Conservation (phyloP, 2,888 invertebrate genomes). For the Rhopalosiphum nymphaeae region DNA sequence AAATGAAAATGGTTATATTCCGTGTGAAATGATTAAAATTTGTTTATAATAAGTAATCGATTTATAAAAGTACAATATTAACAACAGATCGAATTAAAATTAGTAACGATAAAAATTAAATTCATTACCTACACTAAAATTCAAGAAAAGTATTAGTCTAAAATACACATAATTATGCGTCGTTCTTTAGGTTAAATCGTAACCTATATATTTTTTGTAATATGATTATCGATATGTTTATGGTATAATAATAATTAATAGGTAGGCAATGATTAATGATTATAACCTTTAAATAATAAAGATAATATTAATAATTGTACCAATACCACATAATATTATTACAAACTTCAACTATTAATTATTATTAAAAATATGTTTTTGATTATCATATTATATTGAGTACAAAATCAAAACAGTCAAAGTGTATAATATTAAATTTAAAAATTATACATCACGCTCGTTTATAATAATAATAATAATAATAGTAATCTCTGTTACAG, state of each 20-base stretch:
- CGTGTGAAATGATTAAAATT: not conserved
- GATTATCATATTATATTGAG: not conserved
- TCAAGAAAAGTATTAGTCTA: not conserved
- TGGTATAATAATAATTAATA: not conserved
- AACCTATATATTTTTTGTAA: not conserved
- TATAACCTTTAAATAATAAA: not conserved
- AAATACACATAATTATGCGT: not conserved
- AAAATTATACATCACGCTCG: not conserved
- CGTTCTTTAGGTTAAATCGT: not conserved
- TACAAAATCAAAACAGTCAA: not conserved
- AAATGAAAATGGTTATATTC: not conserved
- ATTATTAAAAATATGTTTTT: not conserved
- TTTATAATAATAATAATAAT: not conserved
- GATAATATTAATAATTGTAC: not conserved
- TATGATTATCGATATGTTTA: not conserved
- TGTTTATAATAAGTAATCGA: not conserved
- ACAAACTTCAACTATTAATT: not conserved
- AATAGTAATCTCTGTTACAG: not conserved
- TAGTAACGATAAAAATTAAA: not conserved
- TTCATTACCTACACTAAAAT: not conserved
- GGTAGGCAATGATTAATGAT: not conserved
- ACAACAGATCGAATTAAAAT: not conserved
- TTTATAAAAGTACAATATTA: not conserved
- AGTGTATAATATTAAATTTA: not conserved
- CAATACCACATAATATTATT: not conserved